A percentile compares a stretch with the other conserved stretches of the same genome.
Conservation (phyloP, 2,797 vertebrate species). For the Argentina silus region DNA sequence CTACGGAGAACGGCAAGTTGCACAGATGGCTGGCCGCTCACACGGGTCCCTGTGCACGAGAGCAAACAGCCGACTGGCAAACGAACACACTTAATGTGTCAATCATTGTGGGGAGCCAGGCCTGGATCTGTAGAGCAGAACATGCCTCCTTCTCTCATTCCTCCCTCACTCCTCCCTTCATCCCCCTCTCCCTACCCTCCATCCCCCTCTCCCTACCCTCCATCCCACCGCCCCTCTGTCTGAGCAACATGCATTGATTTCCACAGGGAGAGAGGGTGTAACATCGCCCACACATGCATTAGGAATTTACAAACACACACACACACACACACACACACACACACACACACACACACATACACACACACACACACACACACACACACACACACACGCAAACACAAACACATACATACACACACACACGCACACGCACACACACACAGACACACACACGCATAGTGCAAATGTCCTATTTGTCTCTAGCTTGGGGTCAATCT, state of each 20-base stretch:
- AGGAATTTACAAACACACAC: neutral
- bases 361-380: neutral
- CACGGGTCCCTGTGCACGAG: conserved; percentile 39
- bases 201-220: neutral
- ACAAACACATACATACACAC: conserved; percentile 14
- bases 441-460: neutral
- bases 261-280: neutral
- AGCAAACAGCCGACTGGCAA: conserved; percentile 48
- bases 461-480: neutral
- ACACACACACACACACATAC: neutral
- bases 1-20: conserved; percentile 40
- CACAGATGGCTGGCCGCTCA: conserved; percentile 44
- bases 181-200: neutral
- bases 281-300: conserved; percentile 2
- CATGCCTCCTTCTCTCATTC: neutral
- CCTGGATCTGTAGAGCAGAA: conserved; percentile 54
- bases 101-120: conserved; percentile 66
- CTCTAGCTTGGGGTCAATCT: neutral
- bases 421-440: conserved; percentile 8
- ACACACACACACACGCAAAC: conserved; percentile 13
- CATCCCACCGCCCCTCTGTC: neutral
- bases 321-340: neutral
- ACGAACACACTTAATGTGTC: conserved; percentile 63
- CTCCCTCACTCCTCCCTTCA: neutral
- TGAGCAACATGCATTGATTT: conserved; percentile 7